A percentile compares a stretch with the other conserved stretches of the same genome.
phyloP scores from a whole-genome alignment of 2,888 invertebrate genomes.

The Protonemura montana region DNA sequence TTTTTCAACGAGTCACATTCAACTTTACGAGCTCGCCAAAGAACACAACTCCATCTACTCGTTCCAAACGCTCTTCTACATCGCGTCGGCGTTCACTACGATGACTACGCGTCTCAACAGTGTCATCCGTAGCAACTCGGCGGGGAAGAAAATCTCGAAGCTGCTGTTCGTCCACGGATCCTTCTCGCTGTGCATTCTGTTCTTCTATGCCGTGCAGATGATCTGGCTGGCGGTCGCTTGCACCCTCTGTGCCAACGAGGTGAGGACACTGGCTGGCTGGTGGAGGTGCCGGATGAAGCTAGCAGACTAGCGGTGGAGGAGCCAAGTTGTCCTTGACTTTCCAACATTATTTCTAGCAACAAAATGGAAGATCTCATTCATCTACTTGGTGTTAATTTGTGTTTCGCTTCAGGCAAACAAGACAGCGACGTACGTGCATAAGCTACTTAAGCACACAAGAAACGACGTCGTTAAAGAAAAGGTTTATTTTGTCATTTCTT shows the following conservation, averaged over 20 bases:
- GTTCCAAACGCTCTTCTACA: neutral
- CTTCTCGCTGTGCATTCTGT: neutral
- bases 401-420: neutral
- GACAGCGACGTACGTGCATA: neutral
- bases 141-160: neutral
- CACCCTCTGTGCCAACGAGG: neutral
- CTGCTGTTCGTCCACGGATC: neutral
- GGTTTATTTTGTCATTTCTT: too few species aligned
- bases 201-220: neutral
- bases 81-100: neutral
- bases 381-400: too few species aligned
- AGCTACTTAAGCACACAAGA: neutral
- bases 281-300: too few species aligned
- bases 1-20: neutral
- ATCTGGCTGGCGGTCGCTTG: neutral
- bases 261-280: neutral
- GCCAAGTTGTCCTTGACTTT: too few species aligned
- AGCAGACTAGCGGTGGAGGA: too few species aligned
- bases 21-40: neutral
- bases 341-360: too few species aligned
- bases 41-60: neutral
- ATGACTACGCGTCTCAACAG: neutral
- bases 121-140: neutral
- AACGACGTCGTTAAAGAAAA: neutral
- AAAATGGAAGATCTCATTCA: too few species aligned